Evolutionary conservation across 1,140 invertebrate species (phyloP).

Genomic region (Leptoteleia sp.): DNA sequence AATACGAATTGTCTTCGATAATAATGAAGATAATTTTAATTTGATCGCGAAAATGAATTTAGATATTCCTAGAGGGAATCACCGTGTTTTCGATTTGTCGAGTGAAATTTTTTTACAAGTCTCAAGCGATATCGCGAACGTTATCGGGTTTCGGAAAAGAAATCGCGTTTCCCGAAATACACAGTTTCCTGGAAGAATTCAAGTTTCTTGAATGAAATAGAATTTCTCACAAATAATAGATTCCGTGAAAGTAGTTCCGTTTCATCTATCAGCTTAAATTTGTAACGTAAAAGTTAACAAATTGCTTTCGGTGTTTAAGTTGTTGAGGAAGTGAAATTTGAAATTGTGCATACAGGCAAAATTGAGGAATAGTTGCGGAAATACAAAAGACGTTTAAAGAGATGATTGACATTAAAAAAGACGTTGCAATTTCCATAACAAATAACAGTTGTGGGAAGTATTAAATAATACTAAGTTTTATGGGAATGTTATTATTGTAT

Average conservation of each 20-base stretch:
- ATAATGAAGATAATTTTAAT: too few relatives aligned
- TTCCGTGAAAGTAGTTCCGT: constrained; percentile 31
- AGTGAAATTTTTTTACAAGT: constrained; percentile 41
- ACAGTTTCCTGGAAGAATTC: constrained; percentile 40
- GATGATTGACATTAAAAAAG: too few relatives aligned
- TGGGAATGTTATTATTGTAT: too few relatives aligned
- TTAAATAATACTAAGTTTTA: too few relatives aligned
- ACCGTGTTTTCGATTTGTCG: constrained; percentile 51
- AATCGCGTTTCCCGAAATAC: constrained; percentile 56
- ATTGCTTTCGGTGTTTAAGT: constrained; percentile 6
- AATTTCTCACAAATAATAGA: constrained; percentile 57
- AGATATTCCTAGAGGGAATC: constrained; percentile 38
- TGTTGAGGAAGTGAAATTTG: not conserved
- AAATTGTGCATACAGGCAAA: not conserved
- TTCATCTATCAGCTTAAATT: constrained; percentile 43
- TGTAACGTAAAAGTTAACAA: constrained; percentile 29
- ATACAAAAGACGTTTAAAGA: too few relatives aligned
- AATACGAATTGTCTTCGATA: too few relatives aligned
- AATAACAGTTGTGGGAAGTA: too few relatives aligned
- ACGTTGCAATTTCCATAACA: too few relatives aligned
- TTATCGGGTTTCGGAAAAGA: constrained; percentile 42
- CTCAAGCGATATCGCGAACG: constrained; percentile 37
- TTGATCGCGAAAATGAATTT: constrained; percentile 33
- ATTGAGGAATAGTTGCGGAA: too few relatives aligned
- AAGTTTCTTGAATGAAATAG: constrained; percentile 51